A percentile compares a stretch with the other conserved stretches of the same genome.
These are phyloP conservation scores for Micromesistius poutassou DNA, from an alignment of 2,797 vertebrate genomes.

Conservation along the genomic window DNA sequence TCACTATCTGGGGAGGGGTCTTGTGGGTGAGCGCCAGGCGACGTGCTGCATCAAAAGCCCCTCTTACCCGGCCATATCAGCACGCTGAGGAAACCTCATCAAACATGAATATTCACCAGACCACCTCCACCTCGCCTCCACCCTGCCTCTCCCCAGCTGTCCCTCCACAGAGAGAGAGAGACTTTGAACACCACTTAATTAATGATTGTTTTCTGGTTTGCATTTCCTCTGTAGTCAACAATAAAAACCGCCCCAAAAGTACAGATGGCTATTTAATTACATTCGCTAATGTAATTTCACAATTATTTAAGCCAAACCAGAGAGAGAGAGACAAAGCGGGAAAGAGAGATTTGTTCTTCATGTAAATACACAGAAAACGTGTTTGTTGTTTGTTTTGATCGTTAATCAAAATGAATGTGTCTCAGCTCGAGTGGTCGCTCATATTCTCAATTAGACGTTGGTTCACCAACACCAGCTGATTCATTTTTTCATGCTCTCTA, in stretches of 20 bases:
- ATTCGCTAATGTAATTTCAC: background rate
- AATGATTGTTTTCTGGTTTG: background rate
- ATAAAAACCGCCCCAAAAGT: background rate
- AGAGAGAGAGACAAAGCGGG: too few relatives aligned
- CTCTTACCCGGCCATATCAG: background rate
- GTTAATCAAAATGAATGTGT: background rate
- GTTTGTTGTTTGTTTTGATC: background rate
- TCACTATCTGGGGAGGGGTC: too few relatives aligned
- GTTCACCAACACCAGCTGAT: background rate
- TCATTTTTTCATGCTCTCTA: background rate
- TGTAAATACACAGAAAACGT: background rate
- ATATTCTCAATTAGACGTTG: background rate
- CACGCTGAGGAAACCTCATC: too few relatives aligned
- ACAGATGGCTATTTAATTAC: background rate
- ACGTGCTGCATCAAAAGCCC: background rate
- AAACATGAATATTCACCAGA: too few relatives aligned
- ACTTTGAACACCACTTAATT: background rate
- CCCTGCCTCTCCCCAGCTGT: too few relatives aligned
- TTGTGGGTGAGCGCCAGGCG: too few relatives aligned
- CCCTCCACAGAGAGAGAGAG: conserved; percentile 45
- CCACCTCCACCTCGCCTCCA: too few relatives aligned
- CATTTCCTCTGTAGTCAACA: background rate
- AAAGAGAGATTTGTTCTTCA: background rate
- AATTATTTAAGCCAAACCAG: background rate
- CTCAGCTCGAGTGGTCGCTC: background rate